Evolutionary conservation across 2,113 vertebrate species (phyloP).

Genomic region (Cyanistes caeruleus): DNA sequence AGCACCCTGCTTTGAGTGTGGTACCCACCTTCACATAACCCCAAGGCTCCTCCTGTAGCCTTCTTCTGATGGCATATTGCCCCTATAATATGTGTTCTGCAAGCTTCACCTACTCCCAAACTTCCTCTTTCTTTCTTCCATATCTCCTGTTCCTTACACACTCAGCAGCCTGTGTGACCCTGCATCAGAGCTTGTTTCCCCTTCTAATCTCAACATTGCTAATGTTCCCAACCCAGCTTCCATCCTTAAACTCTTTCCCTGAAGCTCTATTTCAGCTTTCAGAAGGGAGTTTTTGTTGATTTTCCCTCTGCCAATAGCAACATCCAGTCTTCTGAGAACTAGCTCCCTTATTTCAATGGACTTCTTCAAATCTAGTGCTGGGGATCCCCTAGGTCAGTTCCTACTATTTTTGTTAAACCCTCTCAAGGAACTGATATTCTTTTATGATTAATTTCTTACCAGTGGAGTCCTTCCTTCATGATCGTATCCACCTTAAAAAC

Average conservation of each 20-base stretch:
- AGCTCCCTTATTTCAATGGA: not conserved
- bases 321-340: not conserved
- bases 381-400: not conserved
- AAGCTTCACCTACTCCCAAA: not conserved
- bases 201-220: not conserved
- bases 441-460: not conserved
- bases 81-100: not conserved
- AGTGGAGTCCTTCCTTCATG: not conserved
- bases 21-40: not conserved
- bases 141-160: not conserved
- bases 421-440: not conserved
- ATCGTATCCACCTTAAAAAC: not conserved
- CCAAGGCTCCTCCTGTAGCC: not conserved
- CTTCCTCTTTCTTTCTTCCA: not conserved
- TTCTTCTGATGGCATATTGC: not conserved
- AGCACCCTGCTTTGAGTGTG: not conserved
- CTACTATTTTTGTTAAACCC: not conserved
- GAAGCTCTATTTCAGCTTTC: not conserved
- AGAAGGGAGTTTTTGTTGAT: not conserved
- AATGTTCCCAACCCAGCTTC: not conserved
- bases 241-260: not conserved
- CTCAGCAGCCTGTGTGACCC: not conserved
- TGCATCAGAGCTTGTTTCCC: not conserved
- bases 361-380: not conserved
- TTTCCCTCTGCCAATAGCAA: not conserved